Conservation (phyloP, 2,113 vertebrate genomes). For the Brachypodius melanocephalos region DNA sequence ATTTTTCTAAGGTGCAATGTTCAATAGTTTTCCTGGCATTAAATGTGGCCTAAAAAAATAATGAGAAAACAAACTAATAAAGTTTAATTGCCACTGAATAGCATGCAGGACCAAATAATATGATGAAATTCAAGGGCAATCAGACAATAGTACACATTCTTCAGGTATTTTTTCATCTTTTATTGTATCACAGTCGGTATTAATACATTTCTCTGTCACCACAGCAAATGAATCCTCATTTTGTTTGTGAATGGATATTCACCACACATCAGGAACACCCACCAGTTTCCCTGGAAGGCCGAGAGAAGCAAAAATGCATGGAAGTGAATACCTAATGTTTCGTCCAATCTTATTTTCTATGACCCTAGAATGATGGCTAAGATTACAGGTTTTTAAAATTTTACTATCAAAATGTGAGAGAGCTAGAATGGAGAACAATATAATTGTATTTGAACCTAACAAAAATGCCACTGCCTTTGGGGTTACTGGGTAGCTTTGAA, state of each 20-base stretch:
- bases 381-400: background rate
- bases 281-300: background rate
- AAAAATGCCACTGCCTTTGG: constrained; percentile 18
- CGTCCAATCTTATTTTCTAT: constrained; percentile 5
- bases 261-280: background rate
- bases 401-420: constrained; percentile 25
- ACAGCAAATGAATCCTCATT: constrained; percentile 12
- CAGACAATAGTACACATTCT: background rate
- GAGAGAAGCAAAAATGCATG: background rate
- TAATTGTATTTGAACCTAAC: background rate
- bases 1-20: background rate
- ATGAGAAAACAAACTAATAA: background rate
- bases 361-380: background rate
- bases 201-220: constrained; percentile 19
- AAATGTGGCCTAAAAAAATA: background rate
- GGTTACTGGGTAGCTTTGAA: background rate
- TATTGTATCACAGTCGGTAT: background rate
- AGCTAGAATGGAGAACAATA: background rate
- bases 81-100: background rate
- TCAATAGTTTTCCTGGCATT: background rate
- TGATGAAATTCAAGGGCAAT: background rate
- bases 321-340: background rate
- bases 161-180: background rate
- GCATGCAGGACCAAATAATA: background rate
- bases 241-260: constrained; percentile 1